These are phyloP conservation scores for Hemiprocne comata DNA, from an alignment of 2,113 vertebrate genomes.

Conservation along the genomic window DNA sequence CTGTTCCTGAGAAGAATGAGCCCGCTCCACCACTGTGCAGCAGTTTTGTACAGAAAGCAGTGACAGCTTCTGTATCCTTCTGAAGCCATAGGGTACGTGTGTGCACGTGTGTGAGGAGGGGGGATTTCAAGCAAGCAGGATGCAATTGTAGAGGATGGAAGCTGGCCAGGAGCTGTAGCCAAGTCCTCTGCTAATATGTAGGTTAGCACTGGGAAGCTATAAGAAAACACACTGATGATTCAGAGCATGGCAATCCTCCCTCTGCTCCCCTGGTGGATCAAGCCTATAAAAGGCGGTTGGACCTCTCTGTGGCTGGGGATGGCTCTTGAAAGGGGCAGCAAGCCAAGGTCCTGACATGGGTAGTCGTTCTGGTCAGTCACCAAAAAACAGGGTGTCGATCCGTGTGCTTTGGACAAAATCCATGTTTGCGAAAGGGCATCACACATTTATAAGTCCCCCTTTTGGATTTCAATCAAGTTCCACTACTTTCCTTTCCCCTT, in stretches of 20 bases:
- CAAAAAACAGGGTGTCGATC: neutral
- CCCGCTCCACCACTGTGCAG: neutral
- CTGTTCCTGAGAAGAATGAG: neutral
- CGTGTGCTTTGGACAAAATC: neutral
- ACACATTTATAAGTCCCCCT: neutral
- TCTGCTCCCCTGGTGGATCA: neutral
- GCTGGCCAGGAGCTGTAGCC: neutral
- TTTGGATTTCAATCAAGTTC: neutral
- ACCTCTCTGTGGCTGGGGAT: neutral
- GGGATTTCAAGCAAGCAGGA: constrained; percentile 8
- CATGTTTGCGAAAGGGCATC: neutral
- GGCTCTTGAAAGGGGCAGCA: neutral
- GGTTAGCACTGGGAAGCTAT: neutral
- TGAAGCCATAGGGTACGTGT: neutral
- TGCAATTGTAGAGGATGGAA: neutral
- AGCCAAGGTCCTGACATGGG: neutral
- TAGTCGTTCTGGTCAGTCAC: neutral
- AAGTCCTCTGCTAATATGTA: neutral
- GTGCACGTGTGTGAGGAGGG: neutral
- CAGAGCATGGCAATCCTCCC: neutral
- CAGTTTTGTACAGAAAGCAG: neutral
- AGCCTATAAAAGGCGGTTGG: fast-evolving
- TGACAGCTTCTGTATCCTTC: neutral
- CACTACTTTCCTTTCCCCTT: neutral
- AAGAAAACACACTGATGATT: neutral